A percentile compares a stretch with the other conserved stretches of the same genome.
Conservation (phyloP, 2,888 invertebrate genomes). For the Andrena praecox region DNA sequence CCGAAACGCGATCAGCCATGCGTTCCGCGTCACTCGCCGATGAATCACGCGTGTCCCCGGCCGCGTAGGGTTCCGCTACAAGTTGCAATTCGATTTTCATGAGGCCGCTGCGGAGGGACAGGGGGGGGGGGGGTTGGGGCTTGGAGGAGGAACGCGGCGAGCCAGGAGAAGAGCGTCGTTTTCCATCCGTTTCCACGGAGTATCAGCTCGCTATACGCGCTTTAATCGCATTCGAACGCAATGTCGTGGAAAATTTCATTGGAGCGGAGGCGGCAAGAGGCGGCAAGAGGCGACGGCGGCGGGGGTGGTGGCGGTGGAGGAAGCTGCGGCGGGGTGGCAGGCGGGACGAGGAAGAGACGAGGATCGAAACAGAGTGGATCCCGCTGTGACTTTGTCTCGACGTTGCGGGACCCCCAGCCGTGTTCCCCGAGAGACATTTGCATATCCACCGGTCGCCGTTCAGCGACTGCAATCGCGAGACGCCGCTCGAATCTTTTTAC, state of each 20-base stretch:
- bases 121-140: slow-evolving; percentile 44
- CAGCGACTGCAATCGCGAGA: slow-evolving; percentile 60
- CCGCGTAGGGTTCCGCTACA: slow-evolving; percentile 71
- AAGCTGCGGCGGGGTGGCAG: not conserved
- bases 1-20: slow-evolving; percentile 71
- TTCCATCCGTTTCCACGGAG: slow-evolving; percentile 77
- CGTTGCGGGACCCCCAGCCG: slow-evolving; percentile 74
- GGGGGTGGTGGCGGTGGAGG: slow-evolving; percentile 10
- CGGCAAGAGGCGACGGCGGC: slow-evolving; percentile 6
- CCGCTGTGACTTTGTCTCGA: slow-evolving; percentile 83
- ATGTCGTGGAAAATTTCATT: slow-evolving; percentile 86
- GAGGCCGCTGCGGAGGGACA: slow-evolving; percentile 55
- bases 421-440: slow-evolving; percentile 74
- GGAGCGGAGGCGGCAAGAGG: slow-evolving; percentile 67
- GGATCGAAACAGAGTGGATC: slow-evolving; percentile 72
- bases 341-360: slow-evolving; percentile 46
- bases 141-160: slow-evolving; percentile 54
- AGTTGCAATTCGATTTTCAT: slow-evolving; percentile 82
- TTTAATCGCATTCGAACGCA: slow-evolving; percentile 86
- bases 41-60: slow-evolving; percentile 75
- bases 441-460: slow-evolving; percentile 75
- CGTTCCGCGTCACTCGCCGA: slow-evolving; percentile 73
- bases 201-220: slow-evolving; percentile 77
- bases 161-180: slow-evolving; percentile 58
- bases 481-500: slow-evolving; percentile 66